phyloP scores from a whole-genome alignment of 2,888 invertebrate species.

The Drosophila aldrichi region DNA sequence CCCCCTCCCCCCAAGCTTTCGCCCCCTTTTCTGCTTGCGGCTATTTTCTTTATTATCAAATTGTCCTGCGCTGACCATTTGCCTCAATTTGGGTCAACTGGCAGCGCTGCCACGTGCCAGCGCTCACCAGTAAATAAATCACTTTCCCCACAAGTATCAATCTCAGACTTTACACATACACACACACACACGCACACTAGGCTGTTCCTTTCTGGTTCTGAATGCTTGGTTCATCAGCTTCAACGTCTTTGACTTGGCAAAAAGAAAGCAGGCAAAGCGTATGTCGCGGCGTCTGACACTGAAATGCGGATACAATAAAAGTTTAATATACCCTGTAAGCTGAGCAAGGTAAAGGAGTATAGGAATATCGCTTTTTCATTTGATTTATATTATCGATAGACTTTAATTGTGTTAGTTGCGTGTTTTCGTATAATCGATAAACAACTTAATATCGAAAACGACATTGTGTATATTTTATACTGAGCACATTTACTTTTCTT shows the following conservation, averaged over 20 bases:
- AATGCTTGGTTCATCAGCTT: conserved; percentile 14
- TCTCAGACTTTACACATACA: conserved; percentile 58
- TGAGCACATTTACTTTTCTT: too few relatives aligned
- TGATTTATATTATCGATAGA: background rate
- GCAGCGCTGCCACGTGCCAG: conserved; percentile 41
- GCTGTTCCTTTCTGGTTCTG: conserved; percentile 24
- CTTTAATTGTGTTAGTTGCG: too few relatives aligned
- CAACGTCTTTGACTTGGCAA: conserved; percentile 21
- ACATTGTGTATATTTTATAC: background rate
- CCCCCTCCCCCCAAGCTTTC: background rate
- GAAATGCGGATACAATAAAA: conserved; percentile 81
- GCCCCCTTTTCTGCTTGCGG: conserved; percentile 10
- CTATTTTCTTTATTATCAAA: conserved; percentile 74
- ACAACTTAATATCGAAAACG: too few relatives aligned
- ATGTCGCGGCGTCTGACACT: conserved; percentile 66
- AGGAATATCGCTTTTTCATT: background rate
- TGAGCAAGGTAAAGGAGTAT: background rate
- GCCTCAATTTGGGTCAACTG: conserved; percentile 71
- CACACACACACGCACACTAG: conserved; percentile 15
- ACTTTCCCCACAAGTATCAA: conserved; percentile 79
- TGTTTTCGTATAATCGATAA: background rate
- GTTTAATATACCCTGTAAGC: conserved; percentile 46
- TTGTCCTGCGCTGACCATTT: conserved; percentile 74
- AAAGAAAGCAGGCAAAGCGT: conserved; percentile 53
- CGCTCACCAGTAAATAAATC: conserved; percentile 69